Evolutionary conservation across 2,797 vertebrate species (phyloP).

Genomic region (Zalophus californianus): DNA sequence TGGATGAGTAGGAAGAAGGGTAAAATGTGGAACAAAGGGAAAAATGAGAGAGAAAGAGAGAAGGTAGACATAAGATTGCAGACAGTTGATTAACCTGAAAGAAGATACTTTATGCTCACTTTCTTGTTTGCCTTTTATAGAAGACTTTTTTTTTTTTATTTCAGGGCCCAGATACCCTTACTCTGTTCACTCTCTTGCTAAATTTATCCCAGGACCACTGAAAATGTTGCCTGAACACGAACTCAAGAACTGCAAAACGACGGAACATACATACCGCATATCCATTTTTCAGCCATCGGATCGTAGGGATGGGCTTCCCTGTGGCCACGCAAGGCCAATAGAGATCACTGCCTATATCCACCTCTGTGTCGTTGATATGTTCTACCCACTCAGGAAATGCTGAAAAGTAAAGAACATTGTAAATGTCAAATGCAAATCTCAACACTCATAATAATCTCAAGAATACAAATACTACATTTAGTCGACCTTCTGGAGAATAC

Average conservation of each 20-base stretch:
- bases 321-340: conserved; percentile 94
- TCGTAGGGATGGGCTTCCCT: conserved; percentile 94
- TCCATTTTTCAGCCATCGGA: conserved; percentile 96
- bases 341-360: conserved; percentile 93
- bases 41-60: conserved; percentile 51
- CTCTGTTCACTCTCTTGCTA: not conserved
- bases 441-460: not conserved
- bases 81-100: conserved; percentile 53
- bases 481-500: not conserved
- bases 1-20: conserved; percentile 36
- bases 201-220: not conserved
- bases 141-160: not conserved
- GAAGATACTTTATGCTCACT: conserved; percentile 12
- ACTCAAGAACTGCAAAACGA: not conserved
- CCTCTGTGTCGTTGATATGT: conserved; percentile 94
- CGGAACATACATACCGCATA: conserved; percentile 87
- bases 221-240: not conserved
- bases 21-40: conserved; percentile 65
- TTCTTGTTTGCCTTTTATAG: not conserved
- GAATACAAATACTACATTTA: not conserved
- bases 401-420: conserved; percentile 82
- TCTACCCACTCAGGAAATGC: conserved; percentile 96
- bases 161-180: not conserved
- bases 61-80: conserved; percentile 54
- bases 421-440: conserved; percentile 32